Evolutionary conservation across 1,140 invertebrate species (phyloP), one percentile per base, ranked within the genome.

Genomic region (Nephila pilipes): DNA sequence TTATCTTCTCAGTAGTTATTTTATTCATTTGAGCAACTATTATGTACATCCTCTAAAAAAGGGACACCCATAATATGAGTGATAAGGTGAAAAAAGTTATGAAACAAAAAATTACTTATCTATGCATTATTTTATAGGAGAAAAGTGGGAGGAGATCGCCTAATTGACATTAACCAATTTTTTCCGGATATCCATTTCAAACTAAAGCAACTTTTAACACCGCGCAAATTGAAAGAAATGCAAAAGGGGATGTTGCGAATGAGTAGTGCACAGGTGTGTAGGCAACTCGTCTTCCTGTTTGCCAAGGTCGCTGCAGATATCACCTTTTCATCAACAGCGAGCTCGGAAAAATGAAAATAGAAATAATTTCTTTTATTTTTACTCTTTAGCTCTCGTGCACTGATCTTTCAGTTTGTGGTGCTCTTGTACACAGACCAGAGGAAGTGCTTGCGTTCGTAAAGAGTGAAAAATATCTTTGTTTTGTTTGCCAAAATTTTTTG

Each of bases 221-320:
- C 58, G n/a, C 1, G 3, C 29, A 75, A 75, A 75, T 16, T 29
- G 65, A 32, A 75, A 16, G 60, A 63, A 22, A 25, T 5, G 65
- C 25, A 32, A 1, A 25, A 16, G 32, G 29, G 29, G 65, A 75
- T 75, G 65, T 75, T 75, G 25, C 65, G 65, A n/a, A 16, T 16
- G 29, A 32, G 25, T 5, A 75, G 12, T 5, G 16, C 65, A 29
- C 65, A 75, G 65, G 65, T 75, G 65, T 36, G 29, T 36, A 29
- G 65, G 65, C 65, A 75, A 75, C 65, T 12, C 65, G 25, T 75
- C 65, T 75, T 75, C 65, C 65, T 75, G 65, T 25, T 36, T 12
- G 14, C 29, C 65, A 75, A 75, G 65, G 65, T 32, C 65, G 25
- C 5, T 25, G 10, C 4, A 75, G 29, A 2, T 8, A 75, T 75